Base-by-base conservation (phyloP, 2,888 invertebrate species). In the Mythimna impura region DNA sequence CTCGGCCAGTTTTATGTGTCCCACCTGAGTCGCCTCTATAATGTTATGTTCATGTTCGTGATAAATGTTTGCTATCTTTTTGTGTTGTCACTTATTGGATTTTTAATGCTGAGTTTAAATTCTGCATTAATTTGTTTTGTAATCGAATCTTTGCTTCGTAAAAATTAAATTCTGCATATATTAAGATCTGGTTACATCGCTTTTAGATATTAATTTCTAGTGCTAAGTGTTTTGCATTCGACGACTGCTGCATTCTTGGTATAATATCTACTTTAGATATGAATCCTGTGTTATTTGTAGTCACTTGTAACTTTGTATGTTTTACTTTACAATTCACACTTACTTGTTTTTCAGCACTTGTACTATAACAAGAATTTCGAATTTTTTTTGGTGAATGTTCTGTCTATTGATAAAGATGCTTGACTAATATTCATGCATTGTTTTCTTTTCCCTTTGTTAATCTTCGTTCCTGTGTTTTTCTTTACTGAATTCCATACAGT, bases 1-100 rank as follows among this genome's bases (percentile, higher is more conserved):
- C 91, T 86, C 88, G 76, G 66, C 84, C 80, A 88, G 88, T 90
- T 94, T 93, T 93, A 93, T 93, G 90, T 83, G 64, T 81, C 84
- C 80, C 88, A 90, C 90, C 90, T 89, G 88, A 90, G 89, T 81
- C 79, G 87, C 82, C 86, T 78, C 65, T 85, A 77, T 86, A 71
- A 79, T 89, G 83, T 86, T 88, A 87, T 90, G 84, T 88, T 76
- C 82, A 82, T 84, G 78, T 79, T 78, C 74, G 63, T 82, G 82
- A 78, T 87, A 83, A 85, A 86, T 80, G 71, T 76, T 72, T 74
- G 76, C 71, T 63, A 68, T 78, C 78, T 87, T 87, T 83, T 84
- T 83, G 64, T 81, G 54, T 57, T 71, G 69, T 72, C 66, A 71
- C 75, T 80, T 73, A 80, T 83, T 79, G 71, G 66, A 78, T 83